Evolutionary conservation across 2,888 invertebrate species (phyloP).

Genomic region (Tetheella fluctuosa): DNA sequence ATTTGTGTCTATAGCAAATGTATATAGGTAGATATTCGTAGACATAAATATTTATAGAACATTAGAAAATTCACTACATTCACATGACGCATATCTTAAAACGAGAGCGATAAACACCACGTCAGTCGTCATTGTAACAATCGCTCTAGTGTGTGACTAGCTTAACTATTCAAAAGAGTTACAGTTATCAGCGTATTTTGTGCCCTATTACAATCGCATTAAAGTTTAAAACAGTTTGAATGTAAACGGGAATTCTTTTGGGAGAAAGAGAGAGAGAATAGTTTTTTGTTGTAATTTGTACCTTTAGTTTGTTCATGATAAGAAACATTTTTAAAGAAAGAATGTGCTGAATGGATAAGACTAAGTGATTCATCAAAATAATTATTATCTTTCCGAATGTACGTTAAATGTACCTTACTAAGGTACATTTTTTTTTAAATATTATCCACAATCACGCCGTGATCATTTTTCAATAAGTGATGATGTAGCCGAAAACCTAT

Average conservation of each 20-base stretch:
- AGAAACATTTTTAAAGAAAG: neutral
- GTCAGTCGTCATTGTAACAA: neutral
- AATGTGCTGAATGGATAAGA: neutral
- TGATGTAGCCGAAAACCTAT: too few species aligned
- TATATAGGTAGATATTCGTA: neutral
- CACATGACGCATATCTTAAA: neutral
- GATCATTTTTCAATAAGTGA: too few species aligned
- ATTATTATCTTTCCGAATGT: neutral
- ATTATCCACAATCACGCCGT: too few species aligned
- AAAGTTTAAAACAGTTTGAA: neutral
- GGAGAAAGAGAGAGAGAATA: too few species aligned
- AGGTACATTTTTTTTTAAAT: too few species aligned
- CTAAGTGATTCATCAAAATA: neutral
- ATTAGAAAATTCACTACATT: neutral
- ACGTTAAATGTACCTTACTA: too few species aligned
- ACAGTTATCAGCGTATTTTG: neutral
- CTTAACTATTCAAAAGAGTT: neutral
- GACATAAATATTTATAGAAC: neutral
- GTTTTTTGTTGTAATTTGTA: neutral
- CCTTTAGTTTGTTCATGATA: neutral
- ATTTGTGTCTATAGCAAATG: neutral
- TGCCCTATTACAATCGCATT: neutral
- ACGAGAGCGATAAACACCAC: neutral
- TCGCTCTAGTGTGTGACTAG: neutral
- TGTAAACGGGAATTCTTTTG: neutral